Evolutionary conservation across 1,140 invertebrate species (phyloP), one percentile per base, ranked within the genome.

Genomic region (Belonocnema kinseyi): DNA sequence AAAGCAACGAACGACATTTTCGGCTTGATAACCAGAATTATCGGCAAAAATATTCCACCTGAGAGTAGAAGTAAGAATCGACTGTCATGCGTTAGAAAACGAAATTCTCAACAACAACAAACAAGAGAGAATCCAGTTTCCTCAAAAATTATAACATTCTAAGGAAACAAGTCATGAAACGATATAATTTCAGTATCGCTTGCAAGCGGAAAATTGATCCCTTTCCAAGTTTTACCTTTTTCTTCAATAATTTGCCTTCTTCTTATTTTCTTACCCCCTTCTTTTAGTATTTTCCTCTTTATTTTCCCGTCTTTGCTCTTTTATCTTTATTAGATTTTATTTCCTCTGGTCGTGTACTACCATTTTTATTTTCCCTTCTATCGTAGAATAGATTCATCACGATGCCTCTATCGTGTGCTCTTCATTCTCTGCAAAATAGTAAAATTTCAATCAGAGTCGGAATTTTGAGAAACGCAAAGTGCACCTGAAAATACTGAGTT

Each of bases 11-110:
- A 66, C 21, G 5, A 66, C 11, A 40, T 66, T 33, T 66, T 33
- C 58, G 26, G 61, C 26, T 66, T 54, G 53, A 54, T 17, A 66
- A n/a, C 40, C 61, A 66, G 33, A 16, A 40, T 66, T 40, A 40
- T 66, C 10, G 40, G 21, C 13, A 40, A 40, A 66, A 40, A 66
- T 16, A 66, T 66, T 66, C 13, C 26, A 66, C 26, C 61, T n/a
- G 33, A 66, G n/a, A 66, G 61, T 66, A 66, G 61, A 66, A 66
- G 61, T 66, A 66, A 66, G 61, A 66, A 66, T 66, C 61, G 61
- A 66, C 33, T 66, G 61, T 66, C 61, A 66, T 16, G 19, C 54
- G 54, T 56, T 56, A 56, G n/a, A 58, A 12, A 13, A 66, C 10
- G 40, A 66, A 40, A 66, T 7, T 40, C 40, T 66, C n/a, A 7